phyloP scores from a whole-genome alignment of 1,140 invertebrate genomes.

The Luehdorfia chinensis region DNA sequence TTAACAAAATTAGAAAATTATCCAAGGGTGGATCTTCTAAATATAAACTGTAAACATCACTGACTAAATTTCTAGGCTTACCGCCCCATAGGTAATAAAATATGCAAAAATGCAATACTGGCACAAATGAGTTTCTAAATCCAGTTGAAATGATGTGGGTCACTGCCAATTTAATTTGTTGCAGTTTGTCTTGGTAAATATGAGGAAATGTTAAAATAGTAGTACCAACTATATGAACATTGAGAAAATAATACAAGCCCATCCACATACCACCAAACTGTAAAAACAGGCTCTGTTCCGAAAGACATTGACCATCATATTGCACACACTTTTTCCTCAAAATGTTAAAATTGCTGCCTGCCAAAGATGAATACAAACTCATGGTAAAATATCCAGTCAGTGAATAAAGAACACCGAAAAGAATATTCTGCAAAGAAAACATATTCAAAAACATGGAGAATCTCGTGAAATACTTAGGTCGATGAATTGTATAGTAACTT shows the following conservation, averaged over 20 bases:
- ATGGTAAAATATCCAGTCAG: constrained; percentile 78
- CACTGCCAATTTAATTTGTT: constrained; percentile 79
- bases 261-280: constrained; percentile 82
- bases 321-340: constrained; percentile 65
- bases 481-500: constrained; percentile 52
- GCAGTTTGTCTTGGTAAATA: constrained; percentile 81
- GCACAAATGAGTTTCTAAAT: constrained; percentile 78
- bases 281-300: constrained; percentile 77
- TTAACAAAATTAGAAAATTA: constrained; percentile 73
- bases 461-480: constrained; percentile 78
- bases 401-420: constrained; percentile 78
- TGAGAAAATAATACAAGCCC: constrained; percentile 82
- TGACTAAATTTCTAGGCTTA: constrained; percentile 59
- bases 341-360: constrained; percentile 73
- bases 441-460: constrained; percentile 79
- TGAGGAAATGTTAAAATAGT: constrained; percentile 81
- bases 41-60: constrained; percentile 70
- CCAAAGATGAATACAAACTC: constrained; percentile 80
- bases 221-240: constrained; percentile 74
- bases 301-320: constrained; percentile 58
- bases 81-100: constrained; percentile 79
- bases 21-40: constrained; percentile 76
- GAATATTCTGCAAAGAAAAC: constrained; percentile 79
- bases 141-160: constrained; percentile 77
- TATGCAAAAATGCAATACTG: constrained; percentile 78